These are phyloP conservation scores for Lasaia peninsularis DNA, from an alignment of 1,140 invertebrate genomes.

Conservation along the genomic window DNA sequence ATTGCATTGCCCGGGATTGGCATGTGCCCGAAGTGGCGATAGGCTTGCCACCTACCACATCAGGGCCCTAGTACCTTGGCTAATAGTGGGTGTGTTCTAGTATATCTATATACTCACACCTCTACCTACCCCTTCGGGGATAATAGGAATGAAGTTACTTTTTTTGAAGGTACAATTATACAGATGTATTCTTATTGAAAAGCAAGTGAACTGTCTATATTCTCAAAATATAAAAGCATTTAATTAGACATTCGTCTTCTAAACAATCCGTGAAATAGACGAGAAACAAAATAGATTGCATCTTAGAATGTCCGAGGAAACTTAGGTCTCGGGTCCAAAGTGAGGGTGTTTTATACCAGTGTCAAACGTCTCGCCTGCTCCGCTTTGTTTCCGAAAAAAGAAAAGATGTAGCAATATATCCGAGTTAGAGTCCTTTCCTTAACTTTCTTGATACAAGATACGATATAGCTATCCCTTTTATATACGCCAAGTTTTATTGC, in stretches of 20 bases:
- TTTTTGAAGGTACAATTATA: too few relatives aligned
- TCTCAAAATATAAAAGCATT: background rate
- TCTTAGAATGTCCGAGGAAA: constrained; percentile 10
- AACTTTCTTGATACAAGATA: constrained; percentile 29
- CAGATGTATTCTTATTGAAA: too few relatives aligned
- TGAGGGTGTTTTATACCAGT: constrained; percentile 33
- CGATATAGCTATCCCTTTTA: constrained; percentile 16
- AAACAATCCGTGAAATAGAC: constrained; percentile 6
- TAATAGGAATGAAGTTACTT: too few relatives aligned
- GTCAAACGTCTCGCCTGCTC: constrained; percentile 31
- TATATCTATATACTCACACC: too few relatives aligned
- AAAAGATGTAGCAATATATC: constrained; percentile 33
- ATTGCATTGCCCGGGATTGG: too few relatives aligned
- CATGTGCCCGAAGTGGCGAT: too few relatives aligned
- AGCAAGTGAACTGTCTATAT: background rate
- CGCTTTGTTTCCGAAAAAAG: constrained; percentile 31
- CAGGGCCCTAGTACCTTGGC: too few relatives aligned
- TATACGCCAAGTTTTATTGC: constrained; percentile 14
- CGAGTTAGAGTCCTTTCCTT: constrained; percentile 27
- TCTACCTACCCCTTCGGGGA: too few relatives aligned
- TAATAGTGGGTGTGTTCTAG: too few relatives aligned
- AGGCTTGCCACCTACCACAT: too few relatives aligned
- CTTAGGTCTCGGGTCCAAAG: constrained; percentile 5
- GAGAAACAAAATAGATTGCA: background rate
- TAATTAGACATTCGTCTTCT: constrained; percentile 2